Conservation (phyloP, 2,888 invertebrate species). For the Lasioglossum leucozonium region DNA sequence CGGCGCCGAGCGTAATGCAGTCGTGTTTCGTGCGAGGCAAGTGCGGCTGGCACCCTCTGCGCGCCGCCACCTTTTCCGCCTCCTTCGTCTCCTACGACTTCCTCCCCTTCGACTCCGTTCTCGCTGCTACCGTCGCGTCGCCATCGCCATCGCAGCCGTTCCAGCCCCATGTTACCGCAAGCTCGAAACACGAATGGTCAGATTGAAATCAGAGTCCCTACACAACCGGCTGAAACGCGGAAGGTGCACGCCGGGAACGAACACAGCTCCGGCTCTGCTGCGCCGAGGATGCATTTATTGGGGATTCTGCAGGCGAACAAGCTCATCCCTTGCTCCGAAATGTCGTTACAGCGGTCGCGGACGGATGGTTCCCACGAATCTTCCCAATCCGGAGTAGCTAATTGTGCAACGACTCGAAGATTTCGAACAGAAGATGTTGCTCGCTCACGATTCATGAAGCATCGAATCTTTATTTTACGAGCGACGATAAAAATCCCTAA, state of each 20-base stretch:
- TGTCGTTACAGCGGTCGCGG: not conserved
- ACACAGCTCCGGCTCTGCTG: not conserved
- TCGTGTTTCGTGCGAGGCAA: slow-evolving; percentile 71
- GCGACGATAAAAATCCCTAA: not conserved
- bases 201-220: slow-evolving; percentile 70
- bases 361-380: not conserved
- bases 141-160: slow-evolving; percentile 36
- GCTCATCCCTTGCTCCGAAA: not conserved
- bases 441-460: not conserved
- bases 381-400: not conserved
- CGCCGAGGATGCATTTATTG: slow-evolving; percentile 26
- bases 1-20: slow-evolving; percentile 67
- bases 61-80: slow-evolving; percentile 53
- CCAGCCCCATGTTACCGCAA: slow-evolving; percentile 64
- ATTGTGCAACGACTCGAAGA: not conserved
- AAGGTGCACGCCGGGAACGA: slow-evolving; percentile 39
- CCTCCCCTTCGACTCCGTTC: not conserved
- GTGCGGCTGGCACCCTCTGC: slow-evolving; percentile 55
- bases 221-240: slow-evolving; percentile 14
- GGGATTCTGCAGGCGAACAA: slow-evolving; percentile 7
- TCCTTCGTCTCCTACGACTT: slow-evolving; percentile 42
- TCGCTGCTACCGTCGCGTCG: slow-evolving; percentile 2
- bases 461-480: not conserved
- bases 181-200: slow-evolving; percentile 73
- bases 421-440: not conserved